These are phyloP conservation scores for Melikaiella ostensackeni DNA, from an alignment of 2,888 invertebrate species.

Conservation along the genomic window DNA sequence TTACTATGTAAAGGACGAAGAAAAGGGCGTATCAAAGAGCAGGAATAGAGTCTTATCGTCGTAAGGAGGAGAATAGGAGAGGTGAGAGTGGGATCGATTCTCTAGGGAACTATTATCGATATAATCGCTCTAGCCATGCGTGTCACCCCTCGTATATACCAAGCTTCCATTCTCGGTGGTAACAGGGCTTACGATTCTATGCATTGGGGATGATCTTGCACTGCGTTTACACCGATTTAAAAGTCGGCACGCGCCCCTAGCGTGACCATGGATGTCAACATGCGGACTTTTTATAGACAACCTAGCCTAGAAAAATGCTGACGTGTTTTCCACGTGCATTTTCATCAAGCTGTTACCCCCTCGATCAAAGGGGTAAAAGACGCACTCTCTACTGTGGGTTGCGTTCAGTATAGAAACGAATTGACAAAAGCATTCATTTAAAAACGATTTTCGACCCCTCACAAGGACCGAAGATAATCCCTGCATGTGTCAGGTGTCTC, in stretches of 20 bases:
- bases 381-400: neutral
- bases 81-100: conserved; percentile 53
- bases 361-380: neutral
- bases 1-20: conserved; percentile 10
- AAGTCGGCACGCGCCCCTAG: conserved; percentile 49
- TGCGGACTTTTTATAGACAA: conserved; percentile 4
- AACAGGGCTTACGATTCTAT: conserved; percentile 18
- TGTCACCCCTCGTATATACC: conserved; percentile 59
- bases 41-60: conserved; percentile 1
- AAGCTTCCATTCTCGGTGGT: conserved; percentile 27
- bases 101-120: conserved; percentile 64
- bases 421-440: conserved; percentile 9
- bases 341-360: neutral
- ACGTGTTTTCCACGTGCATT: conserved; percentile 1
- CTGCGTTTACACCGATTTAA: conserved; percentile 41
- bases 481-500: conserved; percentile 22
- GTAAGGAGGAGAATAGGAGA: conserved; percentile 1
- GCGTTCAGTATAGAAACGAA: neutral
- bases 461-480: conserved; percentile 9
- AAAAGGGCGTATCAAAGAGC: conserved; percentile 20
- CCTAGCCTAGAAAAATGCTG: neutral
- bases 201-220: conserved; percentile 37
- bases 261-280: conserved; percentile 18
- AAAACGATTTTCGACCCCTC: neutral
- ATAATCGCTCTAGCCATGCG: conserved; percentile 64